phyloP scores from a whole-genome alignment of 2,797 vertebrate genomes.

The Macrochelys suwanniensis region DNA sequence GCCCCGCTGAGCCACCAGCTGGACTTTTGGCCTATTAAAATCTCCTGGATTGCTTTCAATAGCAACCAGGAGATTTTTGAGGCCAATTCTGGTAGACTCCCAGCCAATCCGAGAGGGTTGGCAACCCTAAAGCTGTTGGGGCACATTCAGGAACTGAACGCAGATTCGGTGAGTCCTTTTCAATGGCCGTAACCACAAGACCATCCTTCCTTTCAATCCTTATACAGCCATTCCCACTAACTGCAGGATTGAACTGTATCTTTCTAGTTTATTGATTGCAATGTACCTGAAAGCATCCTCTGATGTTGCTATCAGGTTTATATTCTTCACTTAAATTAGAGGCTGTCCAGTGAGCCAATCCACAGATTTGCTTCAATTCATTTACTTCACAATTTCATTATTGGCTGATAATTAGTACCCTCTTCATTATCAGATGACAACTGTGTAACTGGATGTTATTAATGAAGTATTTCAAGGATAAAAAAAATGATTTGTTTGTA shows the following conservation, averaged over 20 bases:
- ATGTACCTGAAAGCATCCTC: background rate
- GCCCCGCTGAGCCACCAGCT: too few relatives aligned
- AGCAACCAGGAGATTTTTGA: too few relatives aligned
- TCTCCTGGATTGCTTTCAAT: too few relatives aligned
- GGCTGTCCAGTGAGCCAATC: background rate
- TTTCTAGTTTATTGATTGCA: background rate
- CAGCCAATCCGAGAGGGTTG: too few relatives aligned
- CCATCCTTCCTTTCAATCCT: background rate
- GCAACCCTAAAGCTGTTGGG: background rate
- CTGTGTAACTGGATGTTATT: background rate
- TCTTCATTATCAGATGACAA: background rate
- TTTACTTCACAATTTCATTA: background rate
- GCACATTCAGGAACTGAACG: background rate
- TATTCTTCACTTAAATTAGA: constrained; percentile 13
- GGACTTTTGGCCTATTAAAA: too few relatives aligned
- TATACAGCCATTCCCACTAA: background rate
- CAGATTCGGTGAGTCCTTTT: background rate
- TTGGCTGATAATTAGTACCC: constrained; percentile 8
- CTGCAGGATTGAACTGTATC: background rate
- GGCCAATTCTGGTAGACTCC: too few relatives aligned
- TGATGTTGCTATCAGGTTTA: background rate
- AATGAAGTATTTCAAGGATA: background rate
- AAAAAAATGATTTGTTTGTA: background rate
- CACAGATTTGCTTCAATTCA: background rate
- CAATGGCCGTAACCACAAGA: rapidly evolving